Percentiles rank a stretch among this genome's conserved stretches.
Evolutionary conservation across 2,888 invertebrate species (phyloP).

Genomic region (Osmoderma eremita): DNA sequence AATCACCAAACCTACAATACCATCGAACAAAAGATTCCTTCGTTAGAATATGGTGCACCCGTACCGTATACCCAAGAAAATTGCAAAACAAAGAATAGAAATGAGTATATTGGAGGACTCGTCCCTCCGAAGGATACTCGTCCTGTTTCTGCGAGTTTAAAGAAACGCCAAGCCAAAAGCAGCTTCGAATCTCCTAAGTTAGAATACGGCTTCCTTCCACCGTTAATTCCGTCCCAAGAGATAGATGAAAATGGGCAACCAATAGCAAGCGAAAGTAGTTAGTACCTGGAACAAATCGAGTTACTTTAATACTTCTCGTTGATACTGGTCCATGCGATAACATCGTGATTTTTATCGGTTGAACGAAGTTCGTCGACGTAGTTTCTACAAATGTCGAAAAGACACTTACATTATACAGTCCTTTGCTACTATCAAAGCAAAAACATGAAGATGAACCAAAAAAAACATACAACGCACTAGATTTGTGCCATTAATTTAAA

Average conservation of each 20-base stretch:
- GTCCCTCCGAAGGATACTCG: conserved; percentile 62
- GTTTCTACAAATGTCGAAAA: too few relatives aligned
- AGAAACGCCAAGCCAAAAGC: conserved; percentile 58
- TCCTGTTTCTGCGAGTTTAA: conserved; percentile 53
- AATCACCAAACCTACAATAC: conserved; percentile 16
- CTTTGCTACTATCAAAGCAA: too few relatives aligned
- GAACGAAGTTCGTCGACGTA: too few relatives aligned
- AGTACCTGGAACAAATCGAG: neutral
- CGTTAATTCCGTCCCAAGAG: conserved; percentile 81
- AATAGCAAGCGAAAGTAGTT: conserved; percentile 57
- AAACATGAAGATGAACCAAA: too few relatives aligned
- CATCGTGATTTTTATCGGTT: too few relatives aligned
- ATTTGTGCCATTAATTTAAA: conserved; percentile 13
- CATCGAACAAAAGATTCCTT: conserved; percentile 40
- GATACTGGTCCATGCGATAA: too few relatives aligned
- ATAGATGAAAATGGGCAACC: conserved; percentile 79
- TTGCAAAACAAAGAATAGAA: conserved; percentile 48
- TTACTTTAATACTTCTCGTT: too few relatives aligned
- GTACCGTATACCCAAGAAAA: conserved; percentile 39
- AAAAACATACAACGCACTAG: neutral
- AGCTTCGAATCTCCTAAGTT: conserved; percentile 74
- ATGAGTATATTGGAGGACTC: conserved; percentile 65
- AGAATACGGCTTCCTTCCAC: conserved; percentile 86
- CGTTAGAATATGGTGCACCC: conserved; percentile 45
- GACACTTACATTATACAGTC: too few relatives aligned